Evolutionary conservation across 37 sponge, comb jelly and placozoan genomes (phyloP).

Genomic region (Aphrocallistes beatrix): DNA sequence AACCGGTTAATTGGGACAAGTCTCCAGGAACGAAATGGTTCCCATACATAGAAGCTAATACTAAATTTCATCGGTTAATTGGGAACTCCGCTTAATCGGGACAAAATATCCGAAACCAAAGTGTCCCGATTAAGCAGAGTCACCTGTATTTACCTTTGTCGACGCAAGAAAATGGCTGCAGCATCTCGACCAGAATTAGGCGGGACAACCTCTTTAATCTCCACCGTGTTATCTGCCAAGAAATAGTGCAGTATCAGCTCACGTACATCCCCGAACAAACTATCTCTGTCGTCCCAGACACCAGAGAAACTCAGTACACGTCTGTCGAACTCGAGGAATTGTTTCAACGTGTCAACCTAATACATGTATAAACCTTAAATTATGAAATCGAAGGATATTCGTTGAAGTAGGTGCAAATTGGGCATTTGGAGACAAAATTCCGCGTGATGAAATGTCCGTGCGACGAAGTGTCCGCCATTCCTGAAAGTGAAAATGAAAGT

Average conservation of each 20-base stretch:
- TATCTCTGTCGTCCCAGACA: slow-evolving; percentile 84
- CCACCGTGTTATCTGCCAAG: slow-evolving; percentile 92
- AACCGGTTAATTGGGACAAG: no score
- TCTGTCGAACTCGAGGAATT: slow-evolving; percentile 88
- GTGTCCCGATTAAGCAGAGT: no score
- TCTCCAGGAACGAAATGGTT: no score
- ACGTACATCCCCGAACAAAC: slow-evolving; percentile 83
- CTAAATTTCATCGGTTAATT: no score
- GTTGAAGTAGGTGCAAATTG: no score
- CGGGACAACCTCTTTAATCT: slow-evolving; percentile 69
- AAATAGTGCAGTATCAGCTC: slow-evolving; percentile 88
- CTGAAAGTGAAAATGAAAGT: no score
- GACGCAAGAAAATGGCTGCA: slow-evolving; percentile 68
- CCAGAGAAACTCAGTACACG: slow-evolving; percentile 85
- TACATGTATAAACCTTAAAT: not conserved
- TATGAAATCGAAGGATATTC: not conserved
- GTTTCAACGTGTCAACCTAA: slow-evolving; percentile 57
- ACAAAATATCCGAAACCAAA: no score
- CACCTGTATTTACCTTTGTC: slow-evolving; percentile 28
- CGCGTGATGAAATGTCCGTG: no score
- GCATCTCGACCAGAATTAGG: slow-evolving; percentile 88
- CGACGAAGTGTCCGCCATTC: no score
- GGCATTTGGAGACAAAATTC: no score
- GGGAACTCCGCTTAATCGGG: no score
- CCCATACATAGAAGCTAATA: no score